Conservation (phyloP, 2,113 vertebrate genomes). For the Eulemur macaco region DNA sequence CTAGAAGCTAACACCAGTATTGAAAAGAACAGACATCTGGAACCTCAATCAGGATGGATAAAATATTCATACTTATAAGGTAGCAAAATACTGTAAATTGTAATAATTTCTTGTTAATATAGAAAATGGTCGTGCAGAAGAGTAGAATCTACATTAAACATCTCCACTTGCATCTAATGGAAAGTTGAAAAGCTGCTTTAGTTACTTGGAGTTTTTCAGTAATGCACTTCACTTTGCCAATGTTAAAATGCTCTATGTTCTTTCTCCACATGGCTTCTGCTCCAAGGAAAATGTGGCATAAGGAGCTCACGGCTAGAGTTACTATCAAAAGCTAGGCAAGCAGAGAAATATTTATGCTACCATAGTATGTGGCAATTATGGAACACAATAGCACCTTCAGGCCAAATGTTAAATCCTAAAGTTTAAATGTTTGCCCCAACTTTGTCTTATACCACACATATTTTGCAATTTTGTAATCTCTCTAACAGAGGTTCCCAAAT, state of each 20-base stretch:
- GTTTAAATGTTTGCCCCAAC: slow-evolving; percentile 32
- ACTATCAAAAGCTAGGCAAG: slow-evolving; percentile 73
- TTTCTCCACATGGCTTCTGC: slow-evolving; percentile 67
- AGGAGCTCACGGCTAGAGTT: slow-evolving; percentile 74
- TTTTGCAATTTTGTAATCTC: slow-evolving; percentile 45
- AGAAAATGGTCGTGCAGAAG: background rate
- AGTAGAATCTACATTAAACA: background rate
- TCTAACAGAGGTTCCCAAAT: background rate
- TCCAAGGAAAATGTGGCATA: slow-evolving; percentile 71
- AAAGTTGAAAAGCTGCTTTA: slow-evolving; percentile 3
- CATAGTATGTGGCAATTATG: slow-evolving; percentile 53
- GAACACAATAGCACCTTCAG: slow-evolving; percentile 57
- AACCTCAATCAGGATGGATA: background rate
- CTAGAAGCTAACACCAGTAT: background rate
- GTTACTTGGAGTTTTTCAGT: slow-evolving; percentile 8
- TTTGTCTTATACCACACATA: slow-evolving; percentile 15
- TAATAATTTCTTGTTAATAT: background rate
- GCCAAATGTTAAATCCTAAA: slow-evolving; percentile 55
- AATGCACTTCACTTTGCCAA: slow-evolving; percentile 14
- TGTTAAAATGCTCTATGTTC: slow-evolving; percentile 59
- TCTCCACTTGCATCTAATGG: background rate
- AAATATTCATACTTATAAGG: background rate
- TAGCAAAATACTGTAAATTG: background rate
- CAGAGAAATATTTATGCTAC: slow-evolving; percentile 72
- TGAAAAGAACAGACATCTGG: slow-evolving; percentile 21